phyloP scores from a whole-genome alignment of 2,113 vertebrate species.

The Cnemophilus loriae region DNA sequence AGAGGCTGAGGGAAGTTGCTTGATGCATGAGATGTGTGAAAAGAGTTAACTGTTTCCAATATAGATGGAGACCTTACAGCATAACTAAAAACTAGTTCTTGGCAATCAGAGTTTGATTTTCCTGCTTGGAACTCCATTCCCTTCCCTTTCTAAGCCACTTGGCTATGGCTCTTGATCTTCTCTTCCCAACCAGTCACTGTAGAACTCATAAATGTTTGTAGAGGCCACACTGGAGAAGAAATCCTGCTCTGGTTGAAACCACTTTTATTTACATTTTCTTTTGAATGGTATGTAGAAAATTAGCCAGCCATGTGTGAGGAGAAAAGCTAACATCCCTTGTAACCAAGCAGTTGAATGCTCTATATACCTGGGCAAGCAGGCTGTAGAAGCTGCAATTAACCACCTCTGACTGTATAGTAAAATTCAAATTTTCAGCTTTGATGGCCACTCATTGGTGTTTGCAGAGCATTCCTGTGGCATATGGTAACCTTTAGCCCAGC shows the following conservation, averaged over 20 bases:
- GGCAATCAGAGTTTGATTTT: not conserved
- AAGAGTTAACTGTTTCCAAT: not conserved
- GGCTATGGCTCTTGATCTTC: not conserved
- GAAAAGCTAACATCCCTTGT: slow-evolving; percentile 18
- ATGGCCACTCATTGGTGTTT: not conserved
- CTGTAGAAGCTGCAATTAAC: slow-evolving; percentile 46
- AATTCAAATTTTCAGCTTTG: slow-evolving; percentile 22
- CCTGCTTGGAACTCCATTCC: not conserved
- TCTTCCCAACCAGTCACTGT: not conserved
- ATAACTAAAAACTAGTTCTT: not conserved
- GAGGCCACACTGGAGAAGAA: not conserved
- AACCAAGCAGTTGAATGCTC: slow-evolving; percentile 11
- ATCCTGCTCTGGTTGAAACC: not conserved
- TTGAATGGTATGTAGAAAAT: not conserved
- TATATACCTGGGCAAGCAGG: slow-evolving; percentile 4
- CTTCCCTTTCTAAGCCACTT: not conserved
- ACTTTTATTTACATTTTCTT: not conserved
- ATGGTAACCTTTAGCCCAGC: slow-evolving; percentile 27
- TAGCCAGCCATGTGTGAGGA: not conserved
- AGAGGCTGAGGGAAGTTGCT: not conserved
- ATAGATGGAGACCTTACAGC: not conserved
- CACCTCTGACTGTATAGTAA: not conserved
- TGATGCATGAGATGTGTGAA: not conserved
- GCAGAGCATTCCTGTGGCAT: slow-evolving; percentile 36
- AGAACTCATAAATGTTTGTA: not conserved